Base-by-base conservation (phyloP, 1,140 invertebrate species). In the Physella acuta region DNA sequence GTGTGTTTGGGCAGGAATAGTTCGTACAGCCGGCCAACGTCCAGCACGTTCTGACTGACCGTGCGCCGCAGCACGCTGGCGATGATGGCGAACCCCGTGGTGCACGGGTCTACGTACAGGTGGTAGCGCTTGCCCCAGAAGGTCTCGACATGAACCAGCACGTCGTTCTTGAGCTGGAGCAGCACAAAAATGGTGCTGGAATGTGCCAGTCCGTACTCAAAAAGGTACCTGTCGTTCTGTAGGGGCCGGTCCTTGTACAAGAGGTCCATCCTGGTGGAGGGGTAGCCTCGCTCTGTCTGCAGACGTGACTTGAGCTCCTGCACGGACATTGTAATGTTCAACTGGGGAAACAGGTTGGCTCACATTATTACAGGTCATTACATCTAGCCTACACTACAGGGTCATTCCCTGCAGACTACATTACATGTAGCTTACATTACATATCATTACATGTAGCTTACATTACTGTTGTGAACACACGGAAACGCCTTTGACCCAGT, bases 111-210 rank as follows among this genome's bases (percentile, higher is more conserved):
- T 0, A 80, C 71, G 56, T 77, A 79, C 33, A 82, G 68, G 31
- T 79, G 68, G 61, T 82, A 81, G 0, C 72, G 73, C 24, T 71
- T 76, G 11, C 79, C 78, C 80, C 80, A 82, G 68, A 82, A 82
- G 34, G 79, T 81, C 56, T 80, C 72, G 20, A 82, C 75, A 69
- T 79, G 78, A n/a, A 82, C 71, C n/a, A 76, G 53, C 28, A 78
- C 59, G 53, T 78, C 76, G 70, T 78, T 76, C n/a, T 75, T 71
- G 14, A 79, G 71, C 63, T 78, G 78, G 31, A 81, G 72, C 72
- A 80, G 73, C 1, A 78, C 75, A 70, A 78, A 74, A n/a, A 81
- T 37, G 0, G 71, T 76, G 24, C 73, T 68, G 37, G 71, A 71
- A 34, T 76, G 72, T 24, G 58, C 71, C 0, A 82, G 65, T 5